phyloP scores from a whole-genome alignment of 2,797 vertebrate species.

The Protonibea diacanthus region DNA sequence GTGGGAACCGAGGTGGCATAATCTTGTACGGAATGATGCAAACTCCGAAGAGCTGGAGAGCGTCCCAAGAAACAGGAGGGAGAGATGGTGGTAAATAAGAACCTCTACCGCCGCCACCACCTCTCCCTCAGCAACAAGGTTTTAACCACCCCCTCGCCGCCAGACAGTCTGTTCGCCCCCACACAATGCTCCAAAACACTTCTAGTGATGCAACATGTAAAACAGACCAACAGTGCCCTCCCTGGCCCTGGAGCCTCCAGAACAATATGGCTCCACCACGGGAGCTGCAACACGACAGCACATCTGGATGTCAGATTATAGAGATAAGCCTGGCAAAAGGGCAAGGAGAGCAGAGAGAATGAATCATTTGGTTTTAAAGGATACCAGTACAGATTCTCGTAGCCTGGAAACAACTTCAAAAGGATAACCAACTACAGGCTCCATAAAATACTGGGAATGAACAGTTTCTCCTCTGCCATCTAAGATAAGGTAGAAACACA shows the following conservation, averaged over 20 bases:
- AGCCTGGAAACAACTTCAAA: slow-evolving; percentile 74
- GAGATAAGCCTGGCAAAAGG: slow-evolving; percentile 73
- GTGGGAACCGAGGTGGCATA: slow-evolving; percentile 90
- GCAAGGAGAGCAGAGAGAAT: slow-evolving; percentile 59
- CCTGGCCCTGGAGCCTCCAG: slow-evolving; percentile 49
- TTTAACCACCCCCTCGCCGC: slow-evolving; percentile 62
- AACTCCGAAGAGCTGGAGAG: slow-evolving; percentile 88
- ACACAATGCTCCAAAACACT: slow-evolving; percentile 67
- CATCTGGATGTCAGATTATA: slow-evolving; percentile 78
- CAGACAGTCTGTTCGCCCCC: slow-evolving; percentile 74
- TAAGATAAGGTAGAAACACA: slow-evolving; percentile 65
- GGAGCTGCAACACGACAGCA: slow-evolving; percentile 63
- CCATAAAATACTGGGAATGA: slow-evolving; percentile 63
- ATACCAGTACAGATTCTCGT: slow-evolving; percentile 47
- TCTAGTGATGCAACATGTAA: slow-evolving; percentile 65
- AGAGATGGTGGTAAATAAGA: slow-evolving; percentile 83
- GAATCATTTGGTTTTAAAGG: slow-evolving; percentile 71
- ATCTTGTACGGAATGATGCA: slow-evolving; percentile 89
- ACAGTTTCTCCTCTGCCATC: slow-evolving; percentile 46
- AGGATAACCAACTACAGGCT: slow-evolving; percentile 64
- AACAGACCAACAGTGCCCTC: slow-evolving; percentile 62
- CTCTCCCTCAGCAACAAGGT: slow-evolving; percentile 55
- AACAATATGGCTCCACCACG: slow-evolving; percentile 60
- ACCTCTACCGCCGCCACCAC: slow-evolving; percentile 70
- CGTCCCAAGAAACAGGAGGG: slow-evolving; percentile 85